Evolutionary conservation across 2,113 vertebrate genomes (phyloP).

Genomic region (Orycteropus afer): DNA sequence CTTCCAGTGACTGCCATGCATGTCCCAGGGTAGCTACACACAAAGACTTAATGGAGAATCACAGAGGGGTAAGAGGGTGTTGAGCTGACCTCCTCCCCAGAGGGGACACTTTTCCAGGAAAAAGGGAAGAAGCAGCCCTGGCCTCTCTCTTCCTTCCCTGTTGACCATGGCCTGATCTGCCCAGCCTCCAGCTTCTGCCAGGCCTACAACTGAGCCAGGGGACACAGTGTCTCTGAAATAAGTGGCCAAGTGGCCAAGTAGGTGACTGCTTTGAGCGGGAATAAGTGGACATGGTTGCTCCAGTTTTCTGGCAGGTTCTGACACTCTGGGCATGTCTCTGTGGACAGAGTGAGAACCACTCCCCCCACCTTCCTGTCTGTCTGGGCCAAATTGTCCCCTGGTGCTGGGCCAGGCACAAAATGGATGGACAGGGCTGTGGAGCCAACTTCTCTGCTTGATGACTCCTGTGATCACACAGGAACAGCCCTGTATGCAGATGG

Average conservation of each 20-base stretch:
- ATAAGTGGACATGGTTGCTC: fast-evolving
- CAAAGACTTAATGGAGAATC: fast-evolving
- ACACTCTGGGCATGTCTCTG: fast-evolving
- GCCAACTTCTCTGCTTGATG: neutral
- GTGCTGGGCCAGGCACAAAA: neutral
- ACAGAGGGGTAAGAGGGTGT: fast-evolving
- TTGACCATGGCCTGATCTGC: neutral
- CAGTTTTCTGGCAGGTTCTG: fast-evolving
- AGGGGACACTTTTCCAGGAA: neutral
- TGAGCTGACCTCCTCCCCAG: neutral
- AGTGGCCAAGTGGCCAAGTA: neutral
- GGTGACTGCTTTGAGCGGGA: fast-evolving
- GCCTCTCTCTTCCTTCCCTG: fast-evolving
- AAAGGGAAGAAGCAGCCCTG: neutral
- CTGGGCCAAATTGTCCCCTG: neutral
- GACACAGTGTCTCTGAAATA: neutral
- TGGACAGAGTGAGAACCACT: neutral
- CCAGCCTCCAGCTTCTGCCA: neutral
- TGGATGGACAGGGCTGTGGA: too few species aligned
- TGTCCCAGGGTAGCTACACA: neutral
- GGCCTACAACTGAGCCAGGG: neutral
- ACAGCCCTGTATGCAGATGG: fast-evolving
- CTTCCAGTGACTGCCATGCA: fast-evolving
- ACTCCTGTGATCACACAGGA: neutral
- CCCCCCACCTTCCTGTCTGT: fast-evolving